Conservation (phyloP, 2,113 vertebrate genomes). For the Hystrix cristata region DNA sequence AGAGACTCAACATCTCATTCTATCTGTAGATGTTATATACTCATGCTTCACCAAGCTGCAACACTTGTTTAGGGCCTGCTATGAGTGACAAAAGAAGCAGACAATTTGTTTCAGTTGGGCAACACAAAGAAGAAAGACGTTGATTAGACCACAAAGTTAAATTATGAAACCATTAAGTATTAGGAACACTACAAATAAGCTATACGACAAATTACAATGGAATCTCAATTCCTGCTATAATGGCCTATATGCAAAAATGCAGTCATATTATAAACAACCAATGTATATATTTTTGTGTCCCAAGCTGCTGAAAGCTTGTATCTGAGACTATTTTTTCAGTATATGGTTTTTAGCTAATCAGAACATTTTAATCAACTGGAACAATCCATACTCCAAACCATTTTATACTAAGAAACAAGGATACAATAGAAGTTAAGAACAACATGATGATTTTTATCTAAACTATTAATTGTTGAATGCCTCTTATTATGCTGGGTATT, state of each 20-base stretch:
- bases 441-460: neutral
- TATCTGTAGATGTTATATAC: neutral
- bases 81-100: neutral
- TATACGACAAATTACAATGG: neutral
- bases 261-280: neutral
- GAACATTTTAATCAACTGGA: constrained; percentile 27
- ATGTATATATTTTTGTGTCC: neutral
- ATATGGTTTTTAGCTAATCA: constrained; percentile 1
- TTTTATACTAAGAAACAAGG: neutral
- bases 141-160: neutral
- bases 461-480: neutral
- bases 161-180: constrained; percentile 17
- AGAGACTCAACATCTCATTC: neutral
- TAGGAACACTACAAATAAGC: neutral
- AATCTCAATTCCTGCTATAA: neutral
- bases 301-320: neutral
- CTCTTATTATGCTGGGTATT: neutral
- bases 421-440: neutral
- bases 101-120: neutral
- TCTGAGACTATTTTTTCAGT: neutral
- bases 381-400: neutral
- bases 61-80: neutral
- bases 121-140: constrained; percentile 22
- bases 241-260: neutral
- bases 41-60: neutral